Percentiles rank a stretch among this genome's conserved stretches.
phyloP scores from a whole-genome alignment of 2,888 invertebrate species.

The Rhopalosiphum nymphaeae region DNA sequence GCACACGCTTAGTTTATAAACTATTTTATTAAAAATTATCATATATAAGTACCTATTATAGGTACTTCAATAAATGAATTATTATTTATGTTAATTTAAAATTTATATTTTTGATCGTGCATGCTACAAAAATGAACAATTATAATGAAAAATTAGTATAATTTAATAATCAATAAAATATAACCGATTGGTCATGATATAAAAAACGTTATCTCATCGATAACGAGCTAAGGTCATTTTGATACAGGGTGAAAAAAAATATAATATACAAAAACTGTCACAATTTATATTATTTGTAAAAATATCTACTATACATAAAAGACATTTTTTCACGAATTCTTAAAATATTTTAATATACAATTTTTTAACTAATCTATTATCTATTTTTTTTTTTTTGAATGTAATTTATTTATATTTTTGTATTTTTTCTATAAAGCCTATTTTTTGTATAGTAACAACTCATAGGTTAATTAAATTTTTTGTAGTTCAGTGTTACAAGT shows the following conservation, averaged over 20 bases:
- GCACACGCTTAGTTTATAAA: background rate
- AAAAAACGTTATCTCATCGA: background rate
- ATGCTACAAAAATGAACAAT: background rate
- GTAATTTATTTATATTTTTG: background rate
- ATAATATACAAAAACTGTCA: background rate
- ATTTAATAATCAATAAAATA: conserved; percentile 5
- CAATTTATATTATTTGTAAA: background rate
- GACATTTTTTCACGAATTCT: background rate
- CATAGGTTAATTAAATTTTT: background rate
- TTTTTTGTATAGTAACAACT: background rate
- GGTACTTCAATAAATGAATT: background rate
- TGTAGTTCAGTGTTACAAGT: background rate
- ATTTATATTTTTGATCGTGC: background rate
- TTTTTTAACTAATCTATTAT: background rate
- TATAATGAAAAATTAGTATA: background rate
- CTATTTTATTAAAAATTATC: background rate
- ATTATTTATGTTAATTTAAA: background rate
- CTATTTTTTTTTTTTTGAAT: background rate
- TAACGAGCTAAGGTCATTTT: background rate
- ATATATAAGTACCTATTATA: background rate
- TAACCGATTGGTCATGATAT: background rate
- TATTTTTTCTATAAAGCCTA: background rate
- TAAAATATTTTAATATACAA: conserved; percentile 11
- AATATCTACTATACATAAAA: background rate
- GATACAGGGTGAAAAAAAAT: background rate